Evolutionary conservation across 1,140 invertebrate species (phyloP).

Genomic region (Hylaeus anthracinus): DNA sequence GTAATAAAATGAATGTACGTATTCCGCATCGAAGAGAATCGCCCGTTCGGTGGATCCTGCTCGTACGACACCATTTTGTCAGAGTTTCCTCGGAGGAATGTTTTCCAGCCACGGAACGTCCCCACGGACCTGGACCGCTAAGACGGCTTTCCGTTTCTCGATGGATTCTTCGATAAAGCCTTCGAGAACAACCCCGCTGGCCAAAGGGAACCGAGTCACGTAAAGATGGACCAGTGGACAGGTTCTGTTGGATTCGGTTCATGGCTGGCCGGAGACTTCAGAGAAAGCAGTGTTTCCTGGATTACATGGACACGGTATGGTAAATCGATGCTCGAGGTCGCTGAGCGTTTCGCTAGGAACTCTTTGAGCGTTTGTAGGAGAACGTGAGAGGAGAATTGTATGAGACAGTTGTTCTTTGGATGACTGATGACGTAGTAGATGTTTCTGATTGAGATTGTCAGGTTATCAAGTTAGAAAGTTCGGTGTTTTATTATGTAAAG

Average conservation of each 20-base stretch:
- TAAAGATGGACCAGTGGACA: too few relatives aligned
- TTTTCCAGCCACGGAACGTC: constrained; percentile 2
- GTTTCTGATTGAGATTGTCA: too few relatives aligned
- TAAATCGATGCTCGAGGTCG: constrained; percentile 24
- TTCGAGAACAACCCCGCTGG: constrained; percentile 52
- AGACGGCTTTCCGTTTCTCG: constrained; percentile 57
- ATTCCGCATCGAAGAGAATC: neutral
- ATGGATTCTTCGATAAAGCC: constrained; percentile 64
- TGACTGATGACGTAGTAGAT: too few relatives aligned
- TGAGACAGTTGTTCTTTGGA: too few relatives aligned
- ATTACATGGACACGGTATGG: constrained; percentile 42
- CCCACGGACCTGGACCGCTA: constrained; percentile 48
- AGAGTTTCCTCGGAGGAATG: constrained; percentile 7
- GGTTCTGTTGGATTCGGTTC: constrained; percentile 2
- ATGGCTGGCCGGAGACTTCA: neutral
- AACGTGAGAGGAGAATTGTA: neutral
- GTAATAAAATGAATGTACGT: neutral
- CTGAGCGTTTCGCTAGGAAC: constrained; percentile 1
- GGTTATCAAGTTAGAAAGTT: too few relatives aligned
- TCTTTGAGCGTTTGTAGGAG: too few relatives aligned
- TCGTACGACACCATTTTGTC: constrained; percentile 4
- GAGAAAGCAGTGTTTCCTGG: constrained; percentile 57
- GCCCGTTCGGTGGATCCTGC: neutral
- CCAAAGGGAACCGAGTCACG: constrained; percentile 6
- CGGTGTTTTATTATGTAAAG: too few relatives aligned